phyloP scores from a whole-genome alignment of 2,113 vertebrate genomes.

The Psittacula cyanocephala region DNA sequence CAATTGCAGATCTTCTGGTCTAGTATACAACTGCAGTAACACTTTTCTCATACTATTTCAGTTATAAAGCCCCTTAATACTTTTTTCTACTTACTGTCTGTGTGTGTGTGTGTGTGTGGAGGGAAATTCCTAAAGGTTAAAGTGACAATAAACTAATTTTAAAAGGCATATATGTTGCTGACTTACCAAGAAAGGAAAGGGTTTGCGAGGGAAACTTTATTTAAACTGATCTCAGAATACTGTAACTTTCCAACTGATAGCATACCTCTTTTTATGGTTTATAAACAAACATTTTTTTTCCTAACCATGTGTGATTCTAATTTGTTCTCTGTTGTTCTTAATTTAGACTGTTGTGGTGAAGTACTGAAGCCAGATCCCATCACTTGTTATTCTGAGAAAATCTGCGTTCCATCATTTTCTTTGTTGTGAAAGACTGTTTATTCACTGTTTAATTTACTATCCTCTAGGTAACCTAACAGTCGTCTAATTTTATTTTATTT shows the following conservation, averaged over 20 bases:
- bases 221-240: conserved; percentile 27
- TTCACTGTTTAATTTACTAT: conserved; percentile 55
- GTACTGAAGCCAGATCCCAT: conserved; percentile 26
- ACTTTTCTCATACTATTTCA: neutral
- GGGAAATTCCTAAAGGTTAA: conserved; percentile 27
- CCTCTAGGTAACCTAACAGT: conserved; percentile 10
- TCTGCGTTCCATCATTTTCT: conserved; percentile 31
- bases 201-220: neutral
- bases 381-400: conserved; percentile 34
- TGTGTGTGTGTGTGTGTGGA: neutral
- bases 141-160: conserved; percentile 34
- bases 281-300: conserved; percentile 32
- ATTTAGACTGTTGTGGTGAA: neutral
- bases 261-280: conserved; percentile 24
- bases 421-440: conserved; percentile 51
- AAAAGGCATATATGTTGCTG: conserved; percentile 5
- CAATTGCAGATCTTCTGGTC: neutral
- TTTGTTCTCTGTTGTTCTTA: conserved; percentile 42
- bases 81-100: neutral
- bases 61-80: neutral
- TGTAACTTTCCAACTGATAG: conserved; percentile 30
- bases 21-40: neutral
- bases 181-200: neutral
- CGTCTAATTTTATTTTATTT: conserved; percentile 15
- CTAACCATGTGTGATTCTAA: conserved; percentile 40